Base-by-base conservation (phyloP, 2,113 vertebrate genomes). In the Silurus asotus region DNA sequence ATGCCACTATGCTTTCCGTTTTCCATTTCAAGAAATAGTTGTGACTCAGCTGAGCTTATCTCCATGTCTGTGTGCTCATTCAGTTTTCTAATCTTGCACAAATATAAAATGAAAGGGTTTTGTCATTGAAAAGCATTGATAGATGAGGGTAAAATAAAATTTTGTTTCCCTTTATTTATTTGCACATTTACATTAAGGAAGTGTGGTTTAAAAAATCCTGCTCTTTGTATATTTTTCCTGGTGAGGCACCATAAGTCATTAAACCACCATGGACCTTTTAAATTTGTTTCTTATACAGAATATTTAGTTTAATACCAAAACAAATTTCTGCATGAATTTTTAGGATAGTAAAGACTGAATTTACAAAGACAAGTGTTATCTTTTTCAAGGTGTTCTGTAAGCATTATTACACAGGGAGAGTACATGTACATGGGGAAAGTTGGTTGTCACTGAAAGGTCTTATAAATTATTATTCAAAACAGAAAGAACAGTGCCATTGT, bases 401-500 rank as follows among this genome's bases (percentile, higher is more conserved):
- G 48, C 11, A 2, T 86, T 84, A 65, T 80, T 58, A 37, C 37
- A 37, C 37, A 3, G 37, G 37, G 37, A 37, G 2, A 37, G 37
- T 59, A 75, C 13, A 45, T 20, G 76, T 86, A 70, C 81, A 79
- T 84, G 37, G 49, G 78, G 84, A 87, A 55, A 61, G 49, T 37
- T 84, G 64, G 6, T 48, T 77, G 56, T 58, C 82, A 67, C 88
- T 93, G 87, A 93, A 90, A 93, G 78, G 88, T 93, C 91, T 92
- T 89, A 58, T 87, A 81, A 85, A 84, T 78, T 88, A 88, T 76
- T 93, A 91, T 91, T 91, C 87, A 92, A 88, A 89, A 83, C 78
- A 88, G 84, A 92, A 75, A 91, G 79, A 91, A 78, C 9, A 17
- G 77, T 88, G 89, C 86, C 88, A 92, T 94, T 94, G 92, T 93